Conservation (phyloP, 2,113 vertebrate genomes). For the Cygnus atratus region DNA sequence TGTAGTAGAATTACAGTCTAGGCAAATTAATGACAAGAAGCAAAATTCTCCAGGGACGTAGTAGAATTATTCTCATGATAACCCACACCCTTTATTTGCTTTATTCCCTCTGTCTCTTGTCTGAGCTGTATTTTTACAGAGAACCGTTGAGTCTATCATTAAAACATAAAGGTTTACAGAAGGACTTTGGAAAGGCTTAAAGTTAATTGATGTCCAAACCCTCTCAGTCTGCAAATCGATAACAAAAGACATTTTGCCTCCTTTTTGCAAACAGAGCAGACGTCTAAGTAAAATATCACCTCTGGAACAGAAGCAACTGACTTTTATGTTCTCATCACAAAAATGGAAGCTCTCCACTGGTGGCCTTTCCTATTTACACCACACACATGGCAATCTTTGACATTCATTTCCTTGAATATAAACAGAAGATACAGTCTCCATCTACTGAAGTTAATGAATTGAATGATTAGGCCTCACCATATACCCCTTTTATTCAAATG, state of each 20-base stretch:
- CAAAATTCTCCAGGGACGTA: background rate
- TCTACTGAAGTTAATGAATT: conserved; percentile 72
- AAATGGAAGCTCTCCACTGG: conserved; percentile 74
- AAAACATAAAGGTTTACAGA: conserved; percentile 50
- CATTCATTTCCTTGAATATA: conserved; percentile 76
- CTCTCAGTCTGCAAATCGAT: conserved; percentile 59
- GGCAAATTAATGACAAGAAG: conserved; percentile 28
- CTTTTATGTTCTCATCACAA: conserved; percentile 75
- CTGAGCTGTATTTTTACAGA: conserved; percentile 47
- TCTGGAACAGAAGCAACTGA: conserved; percentile 70
- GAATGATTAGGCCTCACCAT: conserved; percentile 67
- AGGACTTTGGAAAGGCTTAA: conserved; percentile 31
- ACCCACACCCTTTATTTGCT: background rate
- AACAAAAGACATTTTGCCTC: conserved; percentile 66
- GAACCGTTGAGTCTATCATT: conserved; percentile 28
- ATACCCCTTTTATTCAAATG: conserved; percentile 53
- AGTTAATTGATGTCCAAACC: conserved; percentile 50
- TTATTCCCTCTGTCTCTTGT: conserved; percentile 39
- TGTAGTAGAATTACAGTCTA: background rate
- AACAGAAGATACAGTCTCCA: conserved; percentile 74
- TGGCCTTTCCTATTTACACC: conserved; percentile 77
- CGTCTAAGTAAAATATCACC: conserved; percentile 71
- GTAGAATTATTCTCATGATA: conserved; percentile 30
- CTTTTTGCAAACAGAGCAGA: conserved; percentile 68
- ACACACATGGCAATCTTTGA: conserved; percentile 74